Evolutionary conservation across 2,888 invertebrate species (phyloP).

Genomic region (Quadriops clusia): DNA sequence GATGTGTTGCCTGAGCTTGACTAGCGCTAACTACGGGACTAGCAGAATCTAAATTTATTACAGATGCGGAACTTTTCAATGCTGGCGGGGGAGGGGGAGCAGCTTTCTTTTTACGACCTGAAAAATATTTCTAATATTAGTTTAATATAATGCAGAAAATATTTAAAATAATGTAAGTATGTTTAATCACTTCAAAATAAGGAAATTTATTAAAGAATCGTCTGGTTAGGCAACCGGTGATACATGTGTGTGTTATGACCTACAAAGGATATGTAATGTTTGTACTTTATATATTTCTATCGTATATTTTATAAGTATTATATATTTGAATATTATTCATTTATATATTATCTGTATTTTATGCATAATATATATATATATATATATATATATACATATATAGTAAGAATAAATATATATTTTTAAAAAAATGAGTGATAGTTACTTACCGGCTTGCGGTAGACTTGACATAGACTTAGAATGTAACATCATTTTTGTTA

Average conservation of each 20-base stretch:
- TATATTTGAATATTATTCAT: too few species aligned
- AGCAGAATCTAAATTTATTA: slow-evolving; percentile 23
- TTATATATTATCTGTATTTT: too few species aligned
- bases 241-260: too few species aligned
- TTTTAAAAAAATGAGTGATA: not conserved
- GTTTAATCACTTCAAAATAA: too few species aligned
- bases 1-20: slow-evolving; percentile 20
- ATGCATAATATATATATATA: too few species aligned
- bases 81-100: slow-evolving; percentile 44
- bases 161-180: not conserved
- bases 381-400: not conserved
- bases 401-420: not conserved
- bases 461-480: slow-evolving; percentile 36
- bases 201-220: too few species aligned
- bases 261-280: too few species aligned
- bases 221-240: too few species aligned
- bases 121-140: too few species aligned
- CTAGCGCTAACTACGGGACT: slow-evolving; percentile 36
- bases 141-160: too few species aligned
- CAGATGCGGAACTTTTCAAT: slow-evolving; percentile 18
- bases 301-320: too few species aligned
- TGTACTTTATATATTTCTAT: too few species aligned
- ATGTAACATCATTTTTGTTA: slow-evolving; percentile 30
- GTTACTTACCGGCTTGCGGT: slow-evolving; percentile 27
- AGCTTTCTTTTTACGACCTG: slow-evolving; percentile 47